Evolutionary conservation across 2,888 invertebrate genomes (phyloP), one percentile per base, ranked within the genome.

Genomic region (Malacosoma neustria): DNA sequence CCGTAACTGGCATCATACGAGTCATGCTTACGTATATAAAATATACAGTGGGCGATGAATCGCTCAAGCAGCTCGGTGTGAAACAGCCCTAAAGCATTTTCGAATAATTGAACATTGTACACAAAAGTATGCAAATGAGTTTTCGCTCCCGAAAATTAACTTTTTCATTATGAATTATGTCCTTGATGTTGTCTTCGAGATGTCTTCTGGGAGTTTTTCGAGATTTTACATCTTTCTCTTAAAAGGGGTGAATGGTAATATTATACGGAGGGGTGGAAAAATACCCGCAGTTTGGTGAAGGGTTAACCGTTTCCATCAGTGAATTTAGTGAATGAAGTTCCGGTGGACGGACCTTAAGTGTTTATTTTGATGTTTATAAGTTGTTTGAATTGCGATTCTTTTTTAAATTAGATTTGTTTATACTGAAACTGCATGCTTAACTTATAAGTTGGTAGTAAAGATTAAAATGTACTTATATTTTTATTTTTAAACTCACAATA

Each of bases 151-250:
- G 76, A 76, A 82, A 85, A 84, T 84, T 80, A 81, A 85, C 82
- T 85, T 85, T 84, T 85, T 82, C 85, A 84, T 84, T 67, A 84
- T 85, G 85, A 84, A 81, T 82, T 80, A 85, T 81, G 79, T 81
- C 80, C 64, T 77, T 67, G 59, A 74, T 62, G 61, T 55, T 72
- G 74, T 81, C 81, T 81, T 80, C 61, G 57, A 51, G 48, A 48
- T 50, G 77, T 77, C 82, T 77, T 74, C 56, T 40, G 82, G 81
- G 84, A 76, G 77, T 74, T 81, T 81, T 82, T 79, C 50, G 69
- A 77, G 81, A 80, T 84, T 82, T 81, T 79, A 80, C 65, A 57
- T 51, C 64, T 46, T 43, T 43, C 50, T 46, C 48, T 48, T 42
- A 37, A 33, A 48, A 48, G 47, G 59, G 54, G 51, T 50, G 34